A percentile compares a stretch with the other conserved stretches of the same genome.
Evolutionary conservation across 2,113 vertebrate genomes (phyloP).

Genomic region (Mormyrus lacerda): DNA sequence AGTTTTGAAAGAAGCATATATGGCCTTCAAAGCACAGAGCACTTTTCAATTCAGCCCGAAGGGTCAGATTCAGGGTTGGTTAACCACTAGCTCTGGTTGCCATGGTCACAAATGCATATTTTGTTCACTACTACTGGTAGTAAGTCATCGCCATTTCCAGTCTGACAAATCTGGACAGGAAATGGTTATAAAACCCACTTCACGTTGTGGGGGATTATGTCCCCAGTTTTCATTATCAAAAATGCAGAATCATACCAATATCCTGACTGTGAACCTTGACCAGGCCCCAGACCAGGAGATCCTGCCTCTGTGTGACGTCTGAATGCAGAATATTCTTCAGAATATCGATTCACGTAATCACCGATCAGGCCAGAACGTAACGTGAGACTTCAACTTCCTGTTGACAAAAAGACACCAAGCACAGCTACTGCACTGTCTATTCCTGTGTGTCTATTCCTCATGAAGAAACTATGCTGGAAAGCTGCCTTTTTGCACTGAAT

Average conservation of each 20-base stretch:
- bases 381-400: background rate
- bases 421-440: background rate
- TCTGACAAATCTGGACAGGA: conserved; percentile 18
- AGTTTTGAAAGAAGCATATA: conserved; percentile 14
- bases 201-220: background rate
- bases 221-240: conserved; percentile 2
- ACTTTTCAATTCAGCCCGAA: conserved; percentile 2
- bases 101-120: conserved; percentile 19
- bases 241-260: background rate
- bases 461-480: background rate
- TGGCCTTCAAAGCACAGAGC: conserved; percentile 10
- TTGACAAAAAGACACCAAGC: background rate
- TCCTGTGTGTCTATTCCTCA: background rate
- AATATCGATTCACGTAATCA: background rate
- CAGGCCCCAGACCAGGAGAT: background rate
- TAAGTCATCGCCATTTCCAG: conserved; percentile 21
- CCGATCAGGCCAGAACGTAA: background rate
- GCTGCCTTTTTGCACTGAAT: background rate
- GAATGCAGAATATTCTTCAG: background rate
- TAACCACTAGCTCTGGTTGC: conserved; percentile 22
- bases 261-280: background rate
- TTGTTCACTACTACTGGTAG: conserved; percentile 7
- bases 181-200: conserved; percentile 1
- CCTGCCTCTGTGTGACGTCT: background rate
- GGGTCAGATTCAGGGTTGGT: conserved; percentile 9